Percentiles rank a stretch among this genome's conserved stretches.
Evolutionary conservation across 2,797 vertebrate genomes (phyloP).

Genomic region (Sphenopsis melanotis): DNA sequence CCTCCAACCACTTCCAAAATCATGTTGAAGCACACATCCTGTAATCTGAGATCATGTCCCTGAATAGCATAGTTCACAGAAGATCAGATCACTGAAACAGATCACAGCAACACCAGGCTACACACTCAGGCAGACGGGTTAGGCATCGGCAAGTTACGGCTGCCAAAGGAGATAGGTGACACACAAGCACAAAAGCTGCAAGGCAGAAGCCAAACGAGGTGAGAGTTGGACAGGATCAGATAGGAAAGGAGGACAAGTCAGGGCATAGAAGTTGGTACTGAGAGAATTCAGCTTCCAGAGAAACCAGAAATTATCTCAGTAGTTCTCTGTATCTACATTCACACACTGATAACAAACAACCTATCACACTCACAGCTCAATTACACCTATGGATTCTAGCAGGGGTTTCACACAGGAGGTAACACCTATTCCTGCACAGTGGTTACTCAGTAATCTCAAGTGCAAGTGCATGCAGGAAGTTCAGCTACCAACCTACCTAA

Average conservation of each 20-base stretch:
- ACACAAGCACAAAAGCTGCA: background rate
- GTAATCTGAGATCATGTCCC: background rate
- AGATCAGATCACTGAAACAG: background rate
- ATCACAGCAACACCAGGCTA: background rate
- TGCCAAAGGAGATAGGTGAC: slow-evolving; percentile 9
- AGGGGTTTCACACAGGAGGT: background rate
- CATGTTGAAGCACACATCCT: background rate
- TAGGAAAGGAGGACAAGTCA: background rate
- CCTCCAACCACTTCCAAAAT: background rate
- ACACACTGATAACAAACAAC: background rate
- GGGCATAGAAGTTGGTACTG: background rate
- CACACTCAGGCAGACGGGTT: slow-evolving; percentile 9
- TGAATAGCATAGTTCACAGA: background rate
- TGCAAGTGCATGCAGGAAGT: background rate
- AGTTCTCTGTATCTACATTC: background rate
- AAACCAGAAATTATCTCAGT: background rate
- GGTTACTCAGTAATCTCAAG: background rate
- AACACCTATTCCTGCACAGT: background rate
- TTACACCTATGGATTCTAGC: background rate
- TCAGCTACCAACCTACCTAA: background rate
- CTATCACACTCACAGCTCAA: background rate
- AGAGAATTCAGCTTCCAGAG: background rate
- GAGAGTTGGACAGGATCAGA: background rate
- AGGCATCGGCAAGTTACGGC: background rate
- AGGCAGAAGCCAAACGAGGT: slow-evolving; percentile 31